Conservation (phyloP, 2,797 vertebrate species). For the Orientallactaga sibirica region DNA sequence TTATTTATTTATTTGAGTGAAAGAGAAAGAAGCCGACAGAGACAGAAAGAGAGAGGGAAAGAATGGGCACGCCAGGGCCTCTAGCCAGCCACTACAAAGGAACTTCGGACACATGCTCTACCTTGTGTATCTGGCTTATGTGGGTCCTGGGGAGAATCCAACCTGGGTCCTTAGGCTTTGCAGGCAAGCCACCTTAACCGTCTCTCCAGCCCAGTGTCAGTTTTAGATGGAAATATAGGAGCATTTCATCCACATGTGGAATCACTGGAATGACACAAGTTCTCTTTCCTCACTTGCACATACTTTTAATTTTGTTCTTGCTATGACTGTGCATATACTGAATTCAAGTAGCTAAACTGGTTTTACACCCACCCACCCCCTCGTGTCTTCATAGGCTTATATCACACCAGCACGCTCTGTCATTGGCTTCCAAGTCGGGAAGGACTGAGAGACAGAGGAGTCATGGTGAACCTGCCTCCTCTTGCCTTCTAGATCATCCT, state of each 20-base stretch:
- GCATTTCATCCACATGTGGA: background rate
- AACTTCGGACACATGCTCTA: no score
- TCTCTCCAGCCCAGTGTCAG: background rate
- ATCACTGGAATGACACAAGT: background rate
- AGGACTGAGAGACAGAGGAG: background rate
- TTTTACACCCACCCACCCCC: background rate
- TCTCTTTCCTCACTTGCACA: background rate
- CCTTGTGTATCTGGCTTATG: no score
- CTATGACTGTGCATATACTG: no score
- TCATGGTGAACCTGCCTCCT: no score
- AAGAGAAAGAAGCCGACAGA: no score
- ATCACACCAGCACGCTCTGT: background rate
- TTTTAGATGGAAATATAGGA: background rate
- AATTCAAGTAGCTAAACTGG: background rate
- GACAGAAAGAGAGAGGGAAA: no score
- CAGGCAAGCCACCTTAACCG: no score
- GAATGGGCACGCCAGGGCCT: no score
- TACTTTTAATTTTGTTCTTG: background rate
- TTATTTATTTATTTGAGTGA: no score
- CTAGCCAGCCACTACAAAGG: no score
- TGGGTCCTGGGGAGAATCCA: no score
- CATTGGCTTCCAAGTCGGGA: background rate
- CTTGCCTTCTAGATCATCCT: background rate
- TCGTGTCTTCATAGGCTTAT: background rate
- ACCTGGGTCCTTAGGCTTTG: no score